A percentile compares a stretch with the other conserved stretches of the same genome.
Evolutionary conservation across 2,888 invertebrate genomes (phyloP).

Genomic region (Dioctria linearis): DNA sequence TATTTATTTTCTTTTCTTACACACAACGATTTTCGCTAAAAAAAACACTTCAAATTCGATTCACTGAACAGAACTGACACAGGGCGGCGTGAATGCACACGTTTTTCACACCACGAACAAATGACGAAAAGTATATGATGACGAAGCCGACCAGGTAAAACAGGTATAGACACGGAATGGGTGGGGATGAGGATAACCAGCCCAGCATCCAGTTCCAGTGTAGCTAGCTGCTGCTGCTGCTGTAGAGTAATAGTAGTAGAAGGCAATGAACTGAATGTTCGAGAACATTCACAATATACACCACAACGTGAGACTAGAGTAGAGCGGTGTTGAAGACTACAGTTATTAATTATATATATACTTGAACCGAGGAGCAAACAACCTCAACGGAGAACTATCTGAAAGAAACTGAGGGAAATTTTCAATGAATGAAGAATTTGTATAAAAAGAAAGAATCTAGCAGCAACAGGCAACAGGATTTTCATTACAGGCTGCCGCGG

Average conservation of each 20-base stretch:
- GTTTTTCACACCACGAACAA: background rate
- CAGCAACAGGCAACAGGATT: too few relatives aligned
- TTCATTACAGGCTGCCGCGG: background rate
- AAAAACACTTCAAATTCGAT: constrained; percentile 1
- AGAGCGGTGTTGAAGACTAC: background rate
- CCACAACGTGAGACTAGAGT: too few relatives aligned
- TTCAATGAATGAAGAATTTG: constrained; percentile 39
- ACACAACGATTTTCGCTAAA: constrained; percentile 9
- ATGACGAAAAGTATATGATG: background rate
- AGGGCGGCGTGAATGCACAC: background rate
- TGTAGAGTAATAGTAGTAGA: background rate
- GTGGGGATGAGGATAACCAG: background rate
- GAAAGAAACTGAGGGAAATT: constrained; percentile 21
- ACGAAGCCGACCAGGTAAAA: background rate
- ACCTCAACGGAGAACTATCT: background rate
- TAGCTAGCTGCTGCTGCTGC: too few relatives aligned
- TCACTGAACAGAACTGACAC: constrained; percentile 25
- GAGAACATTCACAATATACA: background rate
- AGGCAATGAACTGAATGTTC: constrained; percentile 10
- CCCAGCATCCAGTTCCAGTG: background rate
- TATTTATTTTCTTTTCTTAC: background rate
- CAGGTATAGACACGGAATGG: background rate
- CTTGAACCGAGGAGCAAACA: background rate
- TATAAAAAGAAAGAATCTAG: background rate
- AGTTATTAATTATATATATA: too few relatives aligned